These are phyloP conservation scores for Eleutherodactylus coqui DNA, from an alignment of 2,797 vertebrate genomes.

Conservation along the genomic window DNA sequence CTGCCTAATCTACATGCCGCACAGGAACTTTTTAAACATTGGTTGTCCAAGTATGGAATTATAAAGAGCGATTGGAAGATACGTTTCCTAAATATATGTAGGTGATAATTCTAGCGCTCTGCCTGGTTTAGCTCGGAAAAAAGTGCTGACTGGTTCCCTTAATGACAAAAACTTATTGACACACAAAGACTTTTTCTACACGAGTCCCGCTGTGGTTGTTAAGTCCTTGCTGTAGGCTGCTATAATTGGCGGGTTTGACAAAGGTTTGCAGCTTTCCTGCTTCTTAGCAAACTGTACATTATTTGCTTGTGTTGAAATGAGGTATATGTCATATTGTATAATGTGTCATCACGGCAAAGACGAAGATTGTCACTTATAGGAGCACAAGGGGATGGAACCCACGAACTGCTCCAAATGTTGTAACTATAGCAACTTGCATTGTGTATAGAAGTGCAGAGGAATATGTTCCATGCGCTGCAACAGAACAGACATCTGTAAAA, in stretches of 20 bases:
- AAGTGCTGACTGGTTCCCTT: not conserved
- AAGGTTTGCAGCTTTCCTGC: not conserved
- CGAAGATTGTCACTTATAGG: not conserved
- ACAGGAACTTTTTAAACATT: too few relatives aligned
- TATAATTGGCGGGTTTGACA: not conserved
- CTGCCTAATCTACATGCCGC: too few relatives aligned
- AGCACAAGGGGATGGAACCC: too few relatives aligned
- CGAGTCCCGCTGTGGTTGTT: not conserved
- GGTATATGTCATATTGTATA: not conserved
- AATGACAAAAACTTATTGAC: not conserved
- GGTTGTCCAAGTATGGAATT: too few relatives aligned
- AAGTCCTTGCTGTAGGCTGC: not conserved
- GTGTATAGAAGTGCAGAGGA: not conserved
- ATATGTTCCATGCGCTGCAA: not conserved
- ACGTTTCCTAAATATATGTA: too few relatives aligned
- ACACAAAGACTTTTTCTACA: not conserved
- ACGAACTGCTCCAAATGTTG: not conserved
- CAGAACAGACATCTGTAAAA: not conserved
- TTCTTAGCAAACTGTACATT: not conserved
- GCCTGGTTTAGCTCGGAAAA: too few relatives aligned
- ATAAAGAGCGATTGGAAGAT: too few relatives aligned
- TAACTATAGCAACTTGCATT: constrained; percentile 2
- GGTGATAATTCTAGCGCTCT: too few relatives aligned
- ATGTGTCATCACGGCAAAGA: not conserved
- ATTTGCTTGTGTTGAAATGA: not conserved